These are phyloP conservation scores for Myiotriccus ornatus DNA, from an alignment of 2,797 vertebrate species.

Conservation along the genomic window DNA sequence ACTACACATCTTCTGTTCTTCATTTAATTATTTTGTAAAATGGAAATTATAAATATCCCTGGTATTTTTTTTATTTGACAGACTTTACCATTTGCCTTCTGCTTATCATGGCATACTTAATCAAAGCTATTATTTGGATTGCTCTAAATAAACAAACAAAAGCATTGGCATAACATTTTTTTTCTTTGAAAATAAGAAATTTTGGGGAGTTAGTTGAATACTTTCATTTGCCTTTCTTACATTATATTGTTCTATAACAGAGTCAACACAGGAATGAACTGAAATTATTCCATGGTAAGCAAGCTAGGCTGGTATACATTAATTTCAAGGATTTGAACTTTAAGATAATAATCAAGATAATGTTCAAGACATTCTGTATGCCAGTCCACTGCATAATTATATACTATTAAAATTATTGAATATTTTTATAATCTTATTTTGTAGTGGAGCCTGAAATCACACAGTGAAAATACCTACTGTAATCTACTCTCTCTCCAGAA, in stretches of 20 bases:
- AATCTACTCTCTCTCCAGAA: neutral
- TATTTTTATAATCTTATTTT: neutral
- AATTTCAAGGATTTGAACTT: neutral
- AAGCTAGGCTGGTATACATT: neutral
- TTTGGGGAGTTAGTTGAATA: neutral
- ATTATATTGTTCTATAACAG: neutral
- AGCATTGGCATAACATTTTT: neutral
- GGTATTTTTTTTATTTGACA: neutral
- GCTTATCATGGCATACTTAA: neutral
- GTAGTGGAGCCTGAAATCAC: neutral
- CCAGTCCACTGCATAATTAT: neutral
- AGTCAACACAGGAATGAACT: neutral
- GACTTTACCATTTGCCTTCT: neutral
- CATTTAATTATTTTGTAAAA: neutral
- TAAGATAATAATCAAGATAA: neutral
- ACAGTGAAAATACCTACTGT: neutral
- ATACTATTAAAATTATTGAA: neutral
- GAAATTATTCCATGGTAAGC: neutral
- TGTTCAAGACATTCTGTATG: neutral
- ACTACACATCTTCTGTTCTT: neutral
- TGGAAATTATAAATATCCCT: neutral
- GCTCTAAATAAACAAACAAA: neutral
- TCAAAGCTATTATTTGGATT: neutral
- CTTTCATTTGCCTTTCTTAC: neutral
- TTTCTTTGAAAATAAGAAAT: neutral